Evolutionary conservation across 2,797 vertebrate genomes (phyloP).

Genomic region (Heteromormyrus szaboi): DNA sequence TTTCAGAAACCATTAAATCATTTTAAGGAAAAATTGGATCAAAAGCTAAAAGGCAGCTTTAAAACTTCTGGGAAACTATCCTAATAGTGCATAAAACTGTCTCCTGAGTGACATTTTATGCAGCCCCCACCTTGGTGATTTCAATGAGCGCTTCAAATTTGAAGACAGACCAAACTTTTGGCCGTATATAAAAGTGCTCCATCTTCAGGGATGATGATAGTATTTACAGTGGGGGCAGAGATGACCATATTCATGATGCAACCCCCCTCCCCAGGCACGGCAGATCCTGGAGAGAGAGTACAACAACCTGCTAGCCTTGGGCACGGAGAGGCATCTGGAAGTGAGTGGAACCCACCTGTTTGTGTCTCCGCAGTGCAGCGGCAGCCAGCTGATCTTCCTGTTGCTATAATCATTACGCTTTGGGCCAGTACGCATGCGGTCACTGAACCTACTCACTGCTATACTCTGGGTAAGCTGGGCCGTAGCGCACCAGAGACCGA

Average conservation of each 20-base stretch:
- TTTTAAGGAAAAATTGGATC: neutral
- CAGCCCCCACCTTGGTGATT: neutral
- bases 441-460: neutral
- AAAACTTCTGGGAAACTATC: neutral
- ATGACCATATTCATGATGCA: neutral
- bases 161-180: neutral
- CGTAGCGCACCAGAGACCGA: neutral
- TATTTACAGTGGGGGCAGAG: neutral
- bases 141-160: neutral
- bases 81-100: neutral
- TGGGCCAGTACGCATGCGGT: neutral
- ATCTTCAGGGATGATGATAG: neutral
- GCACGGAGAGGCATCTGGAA: conserved; percentile 95
- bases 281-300: conserved; percentile 98
- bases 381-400: neutral
- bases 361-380: neutral
- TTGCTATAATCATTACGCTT: neutral
- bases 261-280: conserved; percentile 69
- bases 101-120: neutral
- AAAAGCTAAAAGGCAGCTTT: neutral
- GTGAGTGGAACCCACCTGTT: conserved; percentile 58
- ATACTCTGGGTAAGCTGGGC: neutral
- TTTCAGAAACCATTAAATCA: neutral
- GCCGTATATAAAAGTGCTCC: neutral
- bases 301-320: conserved; percentile 95